Evolutionary conservation across 2,888 invertebrate species (phyloP), one percentile per base, ranked within the genome.

Genomic region (Drosophila engyochracea): DNA sequence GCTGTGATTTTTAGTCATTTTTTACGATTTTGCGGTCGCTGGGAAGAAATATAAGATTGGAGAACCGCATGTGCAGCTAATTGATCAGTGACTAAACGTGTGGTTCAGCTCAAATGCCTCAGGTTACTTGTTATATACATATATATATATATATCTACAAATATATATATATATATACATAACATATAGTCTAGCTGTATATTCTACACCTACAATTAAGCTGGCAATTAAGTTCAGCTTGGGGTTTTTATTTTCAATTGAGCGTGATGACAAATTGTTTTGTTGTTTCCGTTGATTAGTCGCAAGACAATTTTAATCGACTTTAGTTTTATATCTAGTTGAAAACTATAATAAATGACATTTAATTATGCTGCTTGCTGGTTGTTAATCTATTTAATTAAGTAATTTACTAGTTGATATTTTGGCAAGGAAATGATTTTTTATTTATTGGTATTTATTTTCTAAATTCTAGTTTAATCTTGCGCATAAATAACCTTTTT

Each of bases 81-180:
- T 78, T 79, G 77, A 78, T 70, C 75, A 33, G 31, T 79, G 81
- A 81, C 76, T 76, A 76, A 79, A 76, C 73, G 62, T 79, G 72
- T 35, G 81, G 76, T 58, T 72, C 7, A 58, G 37, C 31, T 52
- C 25, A 70, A 71, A 57, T 80, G 62, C 65, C 71, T 80, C 62
- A 53, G 31, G 70, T 71, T 78, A 71, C 61, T 49, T 66, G 62
- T 16, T 58, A 33, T 44, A 59, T 39, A 44, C 35, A 55, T 22
- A 33, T n/a, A 49, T 16, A 33, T 33, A 39, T 30, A 52, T 31
- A 37, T 35, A 51, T 52, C 0, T 44, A 28, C 3, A 28, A 0
- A 28, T 1, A 12, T 30, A 31, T 30, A 51, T 14, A 61, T 54
- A 41, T 55, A 44, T 12, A 33, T 19, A 25, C 0, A 14, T 28